phyloP scores from a whole-genome alignment of 2,888 invertebrate species.

The Siphonodentalium dalli region DNA sequence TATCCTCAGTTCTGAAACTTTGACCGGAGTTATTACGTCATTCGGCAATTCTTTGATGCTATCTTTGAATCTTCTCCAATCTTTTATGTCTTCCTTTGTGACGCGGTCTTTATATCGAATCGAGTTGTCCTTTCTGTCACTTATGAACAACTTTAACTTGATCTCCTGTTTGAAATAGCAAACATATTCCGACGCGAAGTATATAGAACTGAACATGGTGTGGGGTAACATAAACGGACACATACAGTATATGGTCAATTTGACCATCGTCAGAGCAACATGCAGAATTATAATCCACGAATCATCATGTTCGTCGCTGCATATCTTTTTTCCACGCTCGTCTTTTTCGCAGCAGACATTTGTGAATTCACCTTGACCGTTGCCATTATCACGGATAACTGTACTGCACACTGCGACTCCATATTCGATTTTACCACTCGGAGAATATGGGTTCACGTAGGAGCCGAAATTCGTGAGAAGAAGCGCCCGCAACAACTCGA shows the following conservation, averaged over 20 bases:
- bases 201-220: constrained; percentile 52
- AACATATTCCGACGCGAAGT: constrained; percentile 55
- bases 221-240: constrained; percentile 54
- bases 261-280: constrained; percentile 47
- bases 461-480: constrained; percentile 38
- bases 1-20: constrained; percentile 44
- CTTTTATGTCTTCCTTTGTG: constrained; percentile 41
- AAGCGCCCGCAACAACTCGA: constrained; percentile 32
- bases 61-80: constrained; percentile 44
- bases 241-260: constrained; percentile 53
- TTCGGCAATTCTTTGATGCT: constrained; percentile 36
- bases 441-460: constrained; percentile 1
- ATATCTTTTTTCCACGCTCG: constrained; percentile 33
- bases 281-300: constrained; percentile 54
- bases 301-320: constrained; percentile 44
- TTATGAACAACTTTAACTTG: constrained; percentile 48
- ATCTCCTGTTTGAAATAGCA: constrained; percentile 49
- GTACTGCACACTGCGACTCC: constrained; percentile 45
- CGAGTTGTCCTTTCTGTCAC: constrained; percentile 40
- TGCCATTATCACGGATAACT: constrained; percentile 34
- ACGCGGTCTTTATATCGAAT: constrained; percentile 43
- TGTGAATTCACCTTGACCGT: constrained; percentile 47
- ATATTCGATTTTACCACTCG: constrained; percentile 8
- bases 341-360: constrained; percentile 50
- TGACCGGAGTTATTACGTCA: constrained; percentile 44